Evolutionary conservation across 1,140 invertebrate genomes (phyloP), one percentile per base, ranked within the genome.

Genomic region (Micrasema longulum): DNA sequence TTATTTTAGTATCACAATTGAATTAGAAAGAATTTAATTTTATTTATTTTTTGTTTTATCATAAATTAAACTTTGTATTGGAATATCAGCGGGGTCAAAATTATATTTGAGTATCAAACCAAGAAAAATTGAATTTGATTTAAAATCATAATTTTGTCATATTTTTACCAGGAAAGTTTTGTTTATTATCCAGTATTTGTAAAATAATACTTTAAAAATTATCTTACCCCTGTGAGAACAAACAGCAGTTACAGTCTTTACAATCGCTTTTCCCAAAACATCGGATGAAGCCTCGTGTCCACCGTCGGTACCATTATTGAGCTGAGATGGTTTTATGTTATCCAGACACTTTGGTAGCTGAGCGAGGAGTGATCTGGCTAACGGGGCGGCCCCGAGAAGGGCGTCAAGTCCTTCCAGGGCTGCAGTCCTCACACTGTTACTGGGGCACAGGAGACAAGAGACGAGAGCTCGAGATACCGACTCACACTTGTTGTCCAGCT

Each of bases 241-340:
- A 41, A 89, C 68, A 0, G 85, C 83, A 35, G 80, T 82, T 63
- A 88, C 78, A 78, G 82, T 84, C 62, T 88, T 85, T 11, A 82
- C 66, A 55, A 85, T 82, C 75, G 84, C 82, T 77, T 84, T 85
- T 43, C 83, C 84, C 0, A 80, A 82, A 1, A 85, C 78, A 23
- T 84, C 82, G 0, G 76, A 16, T 0, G 38, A 82, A 45, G 82
- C 80, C 9, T 82, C 82, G 0, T 80, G 72, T 0, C 79, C 77
- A 3, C 78, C 76, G 60, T 80, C 82, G 64, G 82, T 82, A 38
- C 81, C 80, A 47, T 83, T 83, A 12, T 64, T 75, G 0, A 52
- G 60, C 20, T 70, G 68, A n/a, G 81, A 80, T 64, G 80, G 77
- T 71, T 84, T 85, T 5, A 82, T 80, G 57, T 82, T 82, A 2